Conservation (phyloP, 2,797 vertebrate species). For the Hafferia zeledoni region DNA sequence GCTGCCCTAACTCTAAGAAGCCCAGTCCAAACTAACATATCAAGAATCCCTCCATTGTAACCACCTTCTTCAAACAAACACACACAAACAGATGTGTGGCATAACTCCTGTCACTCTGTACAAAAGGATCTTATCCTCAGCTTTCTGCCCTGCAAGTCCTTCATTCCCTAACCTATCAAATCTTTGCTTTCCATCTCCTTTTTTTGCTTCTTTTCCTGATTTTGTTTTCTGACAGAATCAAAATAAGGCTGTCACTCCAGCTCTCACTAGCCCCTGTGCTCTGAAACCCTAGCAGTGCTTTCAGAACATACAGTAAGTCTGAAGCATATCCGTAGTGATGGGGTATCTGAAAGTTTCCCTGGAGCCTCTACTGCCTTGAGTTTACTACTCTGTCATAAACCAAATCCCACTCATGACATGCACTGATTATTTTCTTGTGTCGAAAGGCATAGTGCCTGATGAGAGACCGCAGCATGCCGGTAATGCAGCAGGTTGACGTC, state of each 20-base stretch:
- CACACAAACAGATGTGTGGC: neutral
- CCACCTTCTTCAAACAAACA: neutral
- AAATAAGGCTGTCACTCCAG: neutral
- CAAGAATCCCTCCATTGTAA: neutral
- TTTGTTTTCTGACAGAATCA: neutral
- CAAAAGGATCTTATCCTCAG: neutral
- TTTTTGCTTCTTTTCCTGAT: neutral
- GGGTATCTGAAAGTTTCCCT: neutral
- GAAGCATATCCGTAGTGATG: rapidly evolving
- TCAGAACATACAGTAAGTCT: neutral
- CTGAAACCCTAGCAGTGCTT: neutral
- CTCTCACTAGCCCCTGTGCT: rapidly evolving
- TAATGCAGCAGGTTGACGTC: neutral
- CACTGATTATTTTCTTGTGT: neutral
- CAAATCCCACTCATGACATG: neutral
- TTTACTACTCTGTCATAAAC: neutral
- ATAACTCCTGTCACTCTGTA: neutral
- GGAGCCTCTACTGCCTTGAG: neutral
- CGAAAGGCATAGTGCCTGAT: neutral
- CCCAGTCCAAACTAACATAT: neutral
- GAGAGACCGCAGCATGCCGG: neutral
- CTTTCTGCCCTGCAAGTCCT: neutral
- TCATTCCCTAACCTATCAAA: neutral
- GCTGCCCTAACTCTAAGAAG: neutral
- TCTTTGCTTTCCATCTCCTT: neutral